Evolutionary conservation across 2,888 invertebrate species (phyloP).

Genomic region (Brenthis hecate): DNA sequence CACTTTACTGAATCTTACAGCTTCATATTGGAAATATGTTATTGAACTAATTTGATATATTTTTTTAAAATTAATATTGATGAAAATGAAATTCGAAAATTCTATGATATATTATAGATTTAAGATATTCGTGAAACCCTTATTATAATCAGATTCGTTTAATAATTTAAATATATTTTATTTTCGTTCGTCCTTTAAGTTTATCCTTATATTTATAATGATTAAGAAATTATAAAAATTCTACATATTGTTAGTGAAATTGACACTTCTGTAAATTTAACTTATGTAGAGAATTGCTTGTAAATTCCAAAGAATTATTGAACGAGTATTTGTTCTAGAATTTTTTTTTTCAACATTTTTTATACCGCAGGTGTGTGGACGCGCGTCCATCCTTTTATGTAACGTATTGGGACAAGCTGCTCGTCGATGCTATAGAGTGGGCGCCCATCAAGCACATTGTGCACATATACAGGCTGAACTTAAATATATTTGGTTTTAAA

Average conservation of each 20-base stretch:
- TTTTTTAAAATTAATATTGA: background rate
- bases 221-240: too few relatives aligned
- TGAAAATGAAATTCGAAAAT: too few relatives aligned
- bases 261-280: too few relatives aligned
- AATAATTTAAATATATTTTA: too few relatives aligned
- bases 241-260: too few relatives aligned
- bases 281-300: background rate
- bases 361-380: slow-evolving; percentile 51
- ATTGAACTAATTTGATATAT: background rate
- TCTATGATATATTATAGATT: too few relatives aligned
- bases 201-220: too few relatives aligned
- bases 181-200: too few relatives aligned
- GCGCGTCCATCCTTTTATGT: slow-evolving; percentile 69
- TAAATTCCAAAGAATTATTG: slow-evolving; percentile 8
- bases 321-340: slow-evolving; percentile 34
- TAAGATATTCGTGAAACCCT: too few relatives aligned
- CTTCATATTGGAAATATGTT: background rate
- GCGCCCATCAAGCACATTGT: slow-evolving; percentile 57
- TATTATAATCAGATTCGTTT: too few relatives aligned
- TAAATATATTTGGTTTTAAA: background rate
- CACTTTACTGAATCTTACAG: slow-evolving; percentile 13
- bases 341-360: slow-evolving; percentile 41
- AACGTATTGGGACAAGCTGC: slow-evolving; percentile 66
- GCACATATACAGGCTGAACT: slow-evolving; percentile 52
- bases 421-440: slow-evolving; percentile 51